A percentile compares a stretch with the other conserved stretches of the same genome.
phyloP scores from a whole-genome alignment of 2,797 vertebrate genomes.

The Eidolon dupreanum region DNA sequence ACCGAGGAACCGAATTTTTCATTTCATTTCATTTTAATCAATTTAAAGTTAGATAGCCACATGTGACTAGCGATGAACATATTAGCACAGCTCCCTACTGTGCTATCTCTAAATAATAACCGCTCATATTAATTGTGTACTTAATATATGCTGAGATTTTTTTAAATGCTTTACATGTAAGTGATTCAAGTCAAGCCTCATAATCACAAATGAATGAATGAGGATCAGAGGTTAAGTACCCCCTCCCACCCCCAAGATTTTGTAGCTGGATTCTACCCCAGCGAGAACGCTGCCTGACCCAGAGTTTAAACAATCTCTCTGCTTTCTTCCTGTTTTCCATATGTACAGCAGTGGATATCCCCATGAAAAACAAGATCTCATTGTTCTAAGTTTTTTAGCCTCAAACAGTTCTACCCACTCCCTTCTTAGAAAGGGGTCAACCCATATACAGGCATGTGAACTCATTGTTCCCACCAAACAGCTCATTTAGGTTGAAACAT shows the following conservation, averaged over 20 bases:
- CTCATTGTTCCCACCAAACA: background rate
- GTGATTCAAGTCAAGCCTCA: background rate
- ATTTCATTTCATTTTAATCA: background rate
- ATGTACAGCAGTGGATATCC: no score
- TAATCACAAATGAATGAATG: background rate
- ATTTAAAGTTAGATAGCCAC: background rate
- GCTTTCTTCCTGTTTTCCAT: background rate
- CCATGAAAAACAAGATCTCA: background rate
- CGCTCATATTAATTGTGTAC: background rate
- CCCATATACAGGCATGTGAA: background rate
- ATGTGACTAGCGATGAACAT: no score
- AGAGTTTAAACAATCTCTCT: background rate
- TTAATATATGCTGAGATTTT: background rate
- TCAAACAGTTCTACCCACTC: fast-evolving
- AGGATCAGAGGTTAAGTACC: background rate
- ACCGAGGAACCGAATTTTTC: background rate
- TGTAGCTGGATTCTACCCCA: background rate
- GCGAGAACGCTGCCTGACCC: background rate
- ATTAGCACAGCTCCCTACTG: background rate
- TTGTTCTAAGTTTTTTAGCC: background rate
- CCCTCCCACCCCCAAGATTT: background rate
- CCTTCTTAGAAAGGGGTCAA: background rate
- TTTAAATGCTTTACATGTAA: background rate
- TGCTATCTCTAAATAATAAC: background rate
- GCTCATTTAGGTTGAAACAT: background rate